phyloP scores from a whole-genome alignment of 1,140 invertebrate genomes.

The Tyrophagus putrescentiae region DNA sequence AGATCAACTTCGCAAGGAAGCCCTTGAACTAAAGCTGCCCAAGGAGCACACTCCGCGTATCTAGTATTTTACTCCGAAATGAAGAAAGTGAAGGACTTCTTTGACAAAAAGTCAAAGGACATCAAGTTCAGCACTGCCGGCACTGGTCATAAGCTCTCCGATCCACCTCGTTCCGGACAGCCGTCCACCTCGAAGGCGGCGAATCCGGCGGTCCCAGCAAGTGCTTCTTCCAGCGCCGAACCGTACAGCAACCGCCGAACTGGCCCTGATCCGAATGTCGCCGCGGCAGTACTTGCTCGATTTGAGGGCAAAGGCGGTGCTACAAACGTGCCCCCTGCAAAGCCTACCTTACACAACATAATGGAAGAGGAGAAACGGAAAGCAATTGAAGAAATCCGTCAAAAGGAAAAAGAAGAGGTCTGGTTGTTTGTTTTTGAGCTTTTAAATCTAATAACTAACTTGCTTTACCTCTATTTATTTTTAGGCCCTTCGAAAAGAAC shows the following conservation, averaged over 20 bases:
- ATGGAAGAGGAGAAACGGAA: conserved; percentile 8
- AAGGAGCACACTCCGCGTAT: conserved; percentile 19
- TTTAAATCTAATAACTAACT: too few species aligned
- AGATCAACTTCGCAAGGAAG: conserved; percentile 20
- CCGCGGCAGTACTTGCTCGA: not conserved
- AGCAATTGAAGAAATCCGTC: not conserved
- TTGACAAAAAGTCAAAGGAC: conserved; percentile 15
- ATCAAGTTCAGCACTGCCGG: conserved; percentile 14
- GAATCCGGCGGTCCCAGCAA: not conserved
- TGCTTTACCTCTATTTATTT: too few species aligned
- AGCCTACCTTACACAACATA: conserved; percentile 1
- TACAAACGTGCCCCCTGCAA: not conserved
- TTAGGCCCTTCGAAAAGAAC: too few species aligned
- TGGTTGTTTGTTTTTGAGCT: not conserved
- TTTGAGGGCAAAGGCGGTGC: not conserved
- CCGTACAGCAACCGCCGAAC: too few species aligned
- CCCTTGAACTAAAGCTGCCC: conserved; percentile 18
- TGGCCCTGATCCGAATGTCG: conserved; percentile 8
- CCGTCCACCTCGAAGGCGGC: not conserved
- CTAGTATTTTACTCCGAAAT: not conserved
- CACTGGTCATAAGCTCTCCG: not conserved
- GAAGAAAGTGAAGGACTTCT: conserved; percentile 16
- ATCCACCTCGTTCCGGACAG: not conserved
- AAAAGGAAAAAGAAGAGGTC: not conserved
- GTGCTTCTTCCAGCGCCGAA: not conserved